Evolutionary conservation across 1,140 invertebrate genomes (phyloP).

Genomic region (Ostrea denselamellosa): DNA sequence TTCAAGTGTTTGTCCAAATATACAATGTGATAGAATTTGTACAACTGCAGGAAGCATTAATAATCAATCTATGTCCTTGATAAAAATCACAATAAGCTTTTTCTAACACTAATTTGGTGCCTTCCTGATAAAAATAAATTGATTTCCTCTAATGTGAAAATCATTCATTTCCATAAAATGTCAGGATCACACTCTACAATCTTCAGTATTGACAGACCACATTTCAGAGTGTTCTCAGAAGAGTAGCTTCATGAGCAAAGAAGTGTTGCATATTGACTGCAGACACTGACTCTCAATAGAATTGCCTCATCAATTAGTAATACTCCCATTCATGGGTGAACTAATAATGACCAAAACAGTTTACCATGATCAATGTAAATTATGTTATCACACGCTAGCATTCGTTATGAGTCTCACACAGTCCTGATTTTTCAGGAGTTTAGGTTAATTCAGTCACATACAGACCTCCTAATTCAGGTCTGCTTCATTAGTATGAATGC

Average conservation of each 20-base stretch:
- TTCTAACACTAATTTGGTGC: background rate
- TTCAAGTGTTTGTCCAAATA: too few species aligned
- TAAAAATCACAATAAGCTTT: background rate
- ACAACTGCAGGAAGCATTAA: background rate
- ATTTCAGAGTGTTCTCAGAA: background rate
- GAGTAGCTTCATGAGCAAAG: background rate
- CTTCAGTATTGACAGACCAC: background rate
- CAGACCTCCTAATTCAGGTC: too few species aligned
- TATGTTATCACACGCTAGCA: background rate
- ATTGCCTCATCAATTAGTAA: constrained; percentile 17
- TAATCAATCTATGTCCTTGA: background rate
- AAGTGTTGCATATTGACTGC: background rate
- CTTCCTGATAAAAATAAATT: background rate
- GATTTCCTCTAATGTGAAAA: background rate
- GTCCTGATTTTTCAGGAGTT: too few species aligned
- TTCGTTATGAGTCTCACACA: too few species aligned
- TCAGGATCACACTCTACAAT: background rate
- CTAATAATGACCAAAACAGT: constrained; percentile 15
- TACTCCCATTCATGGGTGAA: background rate
- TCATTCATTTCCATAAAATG: background rate
- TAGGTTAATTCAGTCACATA: too few species aligned
- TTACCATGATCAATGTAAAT: constrained; percentile 22
- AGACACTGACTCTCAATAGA: background rate
- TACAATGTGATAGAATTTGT: background rate
- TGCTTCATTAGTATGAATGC: background rate